Conservation (phyloP, 2,888 invertebrate genomes). For the Ephialtes manifestator region DNA sequence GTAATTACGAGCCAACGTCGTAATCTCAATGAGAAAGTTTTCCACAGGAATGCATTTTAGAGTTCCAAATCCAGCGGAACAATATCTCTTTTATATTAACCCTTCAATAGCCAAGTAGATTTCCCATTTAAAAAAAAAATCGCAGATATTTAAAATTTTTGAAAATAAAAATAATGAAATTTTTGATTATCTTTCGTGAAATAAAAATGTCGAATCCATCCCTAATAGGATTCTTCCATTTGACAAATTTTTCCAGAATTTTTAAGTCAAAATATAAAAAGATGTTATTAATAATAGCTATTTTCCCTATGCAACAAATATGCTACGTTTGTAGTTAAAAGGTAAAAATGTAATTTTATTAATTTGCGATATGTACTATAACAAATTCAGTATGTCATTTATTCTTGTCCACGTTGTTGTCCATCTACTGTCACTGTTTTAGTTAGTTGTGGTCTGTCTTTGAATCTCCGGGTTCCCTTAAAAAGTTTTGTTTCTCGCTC, state of each 20-base stretch:
- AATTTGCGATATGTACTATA: not conserved
- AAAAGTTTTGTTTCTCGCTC: constrained; percentile 67
- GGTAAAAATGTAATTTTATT: not conserved
- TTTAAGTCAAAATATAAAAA: too few relatives aligned
- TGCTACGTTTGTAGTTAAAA: too few relatives aligned
- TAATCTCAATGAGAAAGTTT: constrained; percentile 26
- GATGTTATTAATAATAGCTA: too few relatives aligned
- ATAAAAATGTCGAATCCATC: too few relatives aligned
- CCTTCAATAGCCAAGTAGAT: too few relatives aligned
- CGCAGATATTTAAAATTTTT: too few relatives aligned
- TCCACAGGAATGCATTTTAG: not conserved
- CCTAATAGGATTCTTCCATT: too few relatives aligned
- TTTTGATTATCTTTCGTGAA: too few relatives aligned
- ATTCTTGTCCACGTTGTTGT: not conserved
- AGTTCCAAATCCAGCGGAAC: not conserved
- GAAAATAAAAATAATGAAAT: too few relatives aligned
- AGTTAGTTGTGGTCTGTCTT: constrained; percentile 42
- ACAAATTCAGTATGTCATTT: not conserved
- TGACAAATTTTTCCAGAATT: too few relatives aligned
- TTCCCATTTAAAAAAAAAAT: too few relatives aligned
- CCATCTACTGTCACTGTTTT: constrained; percentile 29
- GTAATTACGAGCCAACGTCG: constrained; percentile 52
- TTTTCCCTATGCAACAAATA: too few relatives aligned
- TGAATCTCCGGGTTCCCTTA: constrained; percentile 66
- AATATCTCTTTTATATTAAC: not conserved